Percentiles rank a stretch among this genome's conserved stretches.
These are phyloP conservation scores for Philaenus spumarius DNA, from an alignment of 1,140 invertebrate genomes.

Conservation along the genomic window DNA sequence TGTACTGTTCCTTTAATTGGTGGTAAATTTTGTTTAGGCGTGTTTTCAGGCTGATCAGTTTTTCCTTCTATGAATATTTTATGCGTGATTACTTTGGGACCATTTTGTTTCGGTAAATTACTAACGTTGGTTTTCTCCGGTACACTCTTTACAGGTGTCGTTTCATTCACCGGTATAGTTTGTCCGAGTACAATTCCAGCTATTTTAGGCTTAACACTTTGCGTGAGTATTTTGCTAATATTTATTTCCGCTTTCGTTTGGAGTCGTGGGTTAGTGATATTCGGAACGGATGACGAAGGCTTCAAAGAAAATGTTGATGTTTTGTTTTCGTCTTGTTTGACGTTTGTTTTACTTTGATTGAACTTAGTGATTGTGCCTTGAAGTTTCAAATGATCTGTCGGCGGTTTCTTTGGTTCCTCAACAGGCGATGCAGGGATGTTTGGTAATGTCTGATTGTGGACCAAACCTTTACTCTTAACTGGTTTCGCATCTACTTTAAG, in stretches of 20 bases:
- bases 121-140: too few species aligned
- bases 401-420: not conserved
- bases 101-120: too few species aligned
- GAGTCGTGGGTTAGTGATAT: not conserved
- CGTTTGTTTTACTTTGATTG: not conserved
- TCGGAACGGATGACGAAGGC: not conserved
- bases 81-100: conserved; percentile 20
- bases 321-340: not conserved
- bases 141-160: not conserved
- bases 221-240: not conserved
- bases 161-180: not conserved
- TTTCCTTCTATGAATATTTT: conserved; percentile 19
- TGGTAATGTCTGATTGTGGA: too few species aligned
- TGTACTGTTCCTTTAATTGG: too few species aligned
- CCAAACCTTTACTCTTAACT: conserved; percentile 4
- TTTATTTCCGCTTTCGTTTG: not conserved
- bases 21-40: not conserved
- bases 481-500: not conserved
- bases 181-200: conserved; percentile 14
- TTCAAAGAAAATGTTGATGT: conserved; percentile 8
- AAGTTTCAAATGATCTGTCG: not conserved
- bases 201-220: conserved; percentile 9
- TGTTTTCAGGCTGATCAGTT: not conserved
- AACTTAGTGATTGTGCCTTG: not conserved
- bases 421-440: too few species aligned